These are phyloP conservation scores for Dinocampus coccinellae DNA, from an alignment of 2,888 invertebrate species.

Conservation along the genomic window DNA sequence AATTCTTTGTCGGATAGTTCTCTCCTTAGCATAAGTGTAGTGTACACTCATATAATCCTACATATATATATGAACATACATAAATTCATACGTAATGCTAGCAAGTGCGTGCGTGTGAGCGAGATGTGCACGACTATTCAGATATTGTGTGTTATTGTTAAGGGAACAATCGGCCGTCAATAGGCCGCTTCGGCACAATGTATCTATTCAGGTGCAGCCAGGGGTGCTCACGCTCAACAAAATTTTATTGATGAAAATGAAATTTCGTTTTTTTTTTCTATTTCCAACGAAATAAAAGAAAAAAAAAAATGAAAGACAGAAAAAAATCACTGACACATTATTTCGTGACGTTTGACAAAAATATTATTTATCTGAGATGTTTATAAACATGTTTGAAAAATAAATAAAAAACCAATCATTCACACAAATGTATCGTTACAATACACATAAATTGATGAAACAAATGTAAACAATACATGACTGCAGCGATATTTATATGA, in stretches of 20 bases:
- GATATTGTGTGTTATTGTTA: constrained; percentile 70
- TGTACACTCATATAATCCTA: neutral
- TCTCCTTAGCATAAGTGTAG: neutral
- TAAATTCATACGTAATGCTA: constrained; percentile 42
- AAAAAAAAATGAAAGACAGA: neutral
- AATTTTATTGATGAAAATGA: constrained; percentile 30
- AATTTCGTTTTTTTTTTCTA: neutral
- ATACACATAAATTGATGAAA: no score
- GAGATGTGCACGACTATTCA: constrained; percentile 68
- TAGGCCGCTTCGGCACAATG: constrained; percentile 68
- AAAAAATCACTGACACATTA: no score
- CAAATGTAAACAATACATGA: neutral
- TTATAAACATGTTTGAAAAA: no score
- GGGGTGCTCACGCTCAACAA: constrained; percentile 64
- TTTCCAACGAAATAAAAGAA: neutral
- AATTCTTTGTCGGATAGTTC: constrained; percentile 23
- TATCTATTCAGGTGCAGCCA: constrained; percentile 69
- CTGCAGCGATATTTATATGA: neutral
- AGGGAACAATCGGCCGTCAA: constrained; percentile 69
- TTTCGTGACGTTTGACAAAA: no score
- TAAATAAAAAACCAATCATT: no score
- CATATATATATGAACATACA: no score
- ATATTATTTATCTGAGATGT: no score
- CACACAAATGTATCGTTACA: no score
- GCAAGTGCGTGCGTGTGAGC: constrained; percentile 55